Conservation (phyloP, 2,797 vertebrate genomes). For the Distichodus sexfasciatus region DNA sequence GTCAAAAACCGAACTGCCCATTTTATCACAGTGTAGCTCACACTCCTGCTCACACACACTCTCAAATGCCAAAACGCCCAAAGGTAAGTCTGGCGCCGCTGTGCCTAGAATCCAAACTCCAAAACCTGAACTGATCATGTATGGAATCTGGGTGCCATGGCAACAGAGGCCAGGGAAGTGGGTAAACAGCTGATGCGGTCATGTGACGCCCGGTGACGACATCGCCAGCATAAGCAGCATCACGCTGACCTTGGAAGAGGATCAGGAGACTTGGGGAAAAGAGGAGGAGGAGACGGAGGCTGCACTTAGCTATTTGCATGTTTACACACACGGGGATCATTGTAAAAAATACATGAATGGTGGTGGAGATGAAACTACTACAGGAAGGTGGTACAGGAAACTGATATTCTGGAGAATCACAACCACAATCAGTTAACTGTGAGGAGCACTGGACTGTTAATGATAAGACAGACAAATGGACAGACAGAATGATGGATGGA, state of each 20-base stretch:
- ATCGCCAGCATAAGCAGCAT: too few relatives aligned
- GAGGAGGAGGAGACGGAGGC: slow-evolving; percentile 23
- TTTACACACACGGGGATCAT: slow-evolving; percentile 27
- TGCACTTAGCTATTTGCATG: slow-evolving; percentile 30
- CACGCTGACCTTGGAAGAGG: slow-evolving; percentile 49
- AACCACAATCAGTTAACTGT: too few relatives aligned
- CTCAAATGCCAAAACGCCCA: slow-evolving; percentile 4
- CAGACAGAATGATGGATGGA: too few relatives aligned
- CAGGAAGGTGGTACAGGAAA: too few relatives aligned
- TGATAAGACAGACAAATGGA: too few relatives aligned
- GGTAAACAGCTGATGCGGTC: slow-evolving; percentile 58
- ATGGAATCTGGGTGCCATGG: slow-evolving; percentile 69
- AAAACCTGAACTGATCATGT: slow-evolving; percentile 50
- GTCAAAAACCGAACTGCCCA: background rate
- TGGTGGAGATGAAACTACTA: background rate
- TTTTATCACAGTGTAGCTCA: background rate
- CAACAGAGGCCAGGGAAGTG: slow-evolving; percentile 59
- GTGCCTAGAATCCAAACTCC: slow-evolving; percentile 38
- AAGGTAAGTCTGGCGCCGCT: background rate
- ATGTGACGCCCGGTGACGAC: slow-evolving; percentile 57
- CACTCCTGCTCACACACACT: background rate
- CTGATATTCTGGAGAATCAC: too few relatives aligned
- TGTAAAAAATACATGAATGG: slow-evolving; percentile 18
- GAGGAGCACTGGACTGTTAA: too few relatives aligned
- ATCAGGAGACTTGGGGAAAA: slow-evolving; percentile 3